Conservation (phyloP, 2,888 invertebrate species). For the Erynnis tages region DNA sequence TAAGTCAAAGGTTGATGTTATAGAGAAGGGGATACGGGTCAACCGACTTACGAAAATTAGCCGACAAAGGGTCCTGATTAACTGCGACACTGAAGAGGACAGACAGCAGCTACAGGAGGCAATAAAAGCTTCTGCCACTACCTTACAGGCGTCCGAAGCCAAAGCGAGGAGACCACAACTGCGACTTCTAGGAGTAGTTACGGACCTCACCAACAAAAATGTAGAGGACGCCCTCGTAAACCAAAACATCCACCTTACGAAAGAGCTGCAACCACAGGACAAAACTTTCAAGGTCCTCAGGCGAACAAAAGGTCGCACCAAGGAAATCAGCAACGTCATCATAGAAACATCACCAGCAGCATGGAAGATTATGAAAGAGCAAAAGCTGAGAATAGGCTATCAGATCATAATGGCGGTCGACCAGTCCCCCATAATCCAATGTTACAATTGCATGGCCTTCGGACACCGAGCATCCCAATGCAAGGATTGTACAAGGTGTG, state of each 20-base stretch:
- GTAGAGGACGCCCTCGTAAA: background rate
- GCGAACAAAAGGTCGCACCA: constrained; percentile 5
- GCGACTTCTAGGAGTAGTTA: background rate
- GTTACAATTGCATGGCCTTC: constrained; percentile 31
- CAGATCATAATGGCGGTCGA: constrained; percentile 23
- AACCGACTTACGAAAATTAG: background rate
- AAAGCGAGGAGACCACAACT: background rate
- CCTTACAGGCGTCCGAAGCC: background rate
- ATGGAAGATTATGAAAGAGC: constrained; percentile 3
- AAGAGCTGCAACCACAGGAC: background rate
- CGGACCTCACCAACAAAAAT: constrained; percentile 1
- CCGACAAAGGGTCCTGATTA: constrained; percentile 4
- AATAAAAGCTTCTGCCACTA: background rate
- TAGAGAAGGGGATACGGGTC: background rate
- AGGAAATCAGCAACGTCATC: constrained; percentile 23
- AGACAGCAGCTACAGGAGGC: background rate
- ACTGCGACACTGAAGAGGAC: constrained; percentile 10
- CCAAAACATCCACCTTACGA: background rate
- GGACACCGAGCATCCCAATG: constrained; percentile 31
- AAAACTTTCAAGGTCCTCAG: background rate
- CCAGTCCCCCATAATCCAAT: constrained; percentile 30
- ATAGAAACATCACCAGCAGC: constrained; percentile 6
- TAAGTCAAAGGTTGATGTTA: background rate
- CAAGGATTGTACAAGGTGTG: constrained; percentile 7
- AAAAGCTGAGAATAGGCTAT: constrained; percentile 26